Base-by-base conservation (phyloP, 64 coral and sea anemone genomes). In the Acropora tenuis region DNA sequence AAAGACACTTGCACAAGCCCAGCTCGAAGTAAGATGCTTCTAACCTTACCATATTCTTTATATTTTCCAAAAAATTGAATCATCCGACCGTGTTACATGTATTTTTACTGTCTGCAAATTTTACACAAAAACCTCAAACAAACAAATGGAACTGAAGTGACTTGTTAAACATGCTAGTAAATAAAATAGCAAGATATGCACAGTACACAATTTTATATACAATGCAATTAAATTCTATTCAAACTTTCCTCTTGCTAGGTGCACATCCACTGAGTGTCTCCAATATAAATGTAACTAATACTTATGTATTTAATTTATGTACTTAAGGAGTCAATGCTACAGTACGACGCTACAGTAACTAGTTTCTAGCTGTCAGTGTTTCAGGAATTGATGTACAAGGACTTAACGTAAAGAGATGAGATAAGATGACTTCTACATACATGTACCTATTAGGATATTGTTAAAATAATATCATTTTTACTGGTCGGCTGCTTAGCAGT, bases 11-110 rank as follows among this genome's bases (percentile, higher is more conserved):
- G 47, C 77, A 4, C 77, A 79, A 53, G 77, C 77, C 13, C 77
- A 79, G 77, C 18, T 79, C 0, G 77, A 79, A 79, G 77, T 79
- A 79, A 50, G 46, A 79, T 79, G 52, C 47, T 78, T 78, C 15
- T 19, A 79, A 79, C 77, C 46, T n/a, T 79, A 53, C 65, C 6
- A 68, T 68, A 53, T 53, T 53, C 3, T 53, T 68, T 68, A 16
- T 68, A 68, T 68, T 68, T 68, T 7, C 65, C 6, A 68, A 68
- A 68, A 13, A 79, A 53, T 79, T 4, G 4, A 79, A 53, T 53
- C 17, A 52, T 5, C 16, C 13, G 10, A 13, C 65, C 3, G 48
- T 30, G 3, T 53, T 30, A 30, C 7, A 5, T 77, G 44, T 15
- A 78, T 50, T 44, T 16, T 78, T 53, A 53, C 50, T 53, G 50